Evolutionary conservation across 2,888 invertebrate genomes (phyloP).

Genomic region (Neria commutata): DNA sequence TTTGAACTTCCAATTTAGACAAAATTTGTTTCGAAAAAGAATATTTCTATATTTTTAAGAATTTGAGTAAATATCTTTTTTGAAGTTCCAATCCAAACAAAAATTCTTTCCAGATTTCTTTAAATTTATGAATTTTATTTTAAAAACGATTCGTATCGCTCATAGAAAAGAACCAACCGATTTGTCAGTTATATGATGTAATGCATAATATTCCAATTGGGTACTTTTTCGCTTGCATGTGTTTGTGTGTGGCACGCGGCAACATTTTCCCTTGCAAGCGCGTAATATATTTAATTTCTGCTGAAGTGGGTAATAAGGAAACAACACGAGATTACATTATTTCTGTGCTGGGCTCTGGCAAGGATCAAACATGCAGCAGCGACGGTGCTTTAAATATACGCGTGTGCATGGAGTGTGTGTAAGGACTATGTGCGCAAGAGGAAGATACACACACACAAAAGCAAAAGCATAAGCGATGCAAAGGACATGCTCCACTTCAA

Average conservation of each 20-base stretch:
- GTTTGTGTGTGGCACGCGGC: too few relatives aligned
- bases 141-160: background rate
- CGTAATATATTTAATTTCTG: slow-evolving; percentile 14
- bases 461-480: background rate
- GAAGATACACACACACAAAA: background rate
- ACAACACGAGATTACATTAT: slow-evolving; percentile 29
- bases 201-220: background rate
- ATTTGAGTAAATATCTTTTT: too few relatives aligned
- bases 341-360: too few relatives aligned
- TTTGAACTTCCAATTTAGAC: too few relatives aligned
- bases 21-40: too few relatives aligned
- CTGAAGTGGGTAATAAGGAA: slow-evolving; percentile 18
- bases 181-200: background rate
- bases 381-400: background rate
- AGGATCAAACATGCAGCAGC: too few relatives aligned
- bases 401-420: background rate
- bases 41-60: too few relatives aligned
- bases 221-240: background rate
- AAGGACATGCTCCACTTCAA: background rate
- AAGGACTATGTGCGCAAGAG: too few relatives aligned
- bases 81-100: too few relatives aligned
- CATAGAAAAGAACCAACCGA: background rate
- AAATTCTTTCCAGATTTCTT: too few relatives aligned
- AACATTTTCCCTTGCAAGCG: background rate
- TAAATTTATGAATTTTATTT: too few relatives aligned